Evolutionary conservation across 1,140 invertebrate species (phyloP).

Genomic region (Platorchestia sp.): DNA sequence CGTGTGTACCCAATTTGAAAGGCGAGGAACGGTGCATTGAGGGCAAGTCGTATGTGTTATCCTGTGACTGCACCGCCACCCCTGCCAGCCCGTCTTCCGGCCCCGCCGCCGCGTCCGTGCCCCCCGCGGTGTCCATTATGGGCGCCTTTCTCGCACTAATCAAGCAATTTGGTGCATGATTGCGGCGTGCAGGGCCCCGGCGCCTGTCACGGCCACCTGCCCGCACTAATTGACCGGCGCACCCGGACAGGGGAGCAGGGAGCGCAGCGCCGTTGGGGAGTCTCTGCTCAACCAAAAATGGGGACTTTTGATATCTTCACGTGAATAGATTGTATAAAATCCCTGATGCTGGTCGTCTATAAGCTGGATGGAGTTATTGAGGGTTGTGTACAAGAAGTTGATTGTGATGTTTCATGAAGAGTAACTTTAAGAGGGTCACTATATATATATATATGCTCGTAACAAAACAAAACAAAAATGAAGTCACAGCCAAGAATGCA

Average conservation of each 20-base stretch:
- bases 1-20: background rate
- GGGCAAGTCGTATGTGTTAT: background rate
- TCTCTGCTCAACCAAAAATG: background rate
- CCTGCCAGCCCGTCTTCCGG: background rate
- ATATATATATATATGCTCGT: no score
- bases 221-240: constrained; percentile 13
- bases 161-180: constrained; percentile 54
- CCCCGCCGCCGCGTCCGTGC: background rate
- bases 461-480: background rate
- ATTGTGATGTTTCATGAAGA: background rate
- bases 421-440: no score
- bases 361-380: background rate
- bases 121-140: constrained; percentile 43
- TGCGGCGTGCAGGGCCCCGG: background rate
- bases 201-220: constrained; percentile 42
- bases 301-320: background rate
- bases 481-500: background rate
- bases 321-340: no score
- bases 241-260: background rate
- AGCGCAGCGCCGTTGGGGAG: background rate
- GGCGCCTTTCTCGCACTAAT: constrained; percentile 53
- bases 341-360: background rate
- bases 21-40: background rate
- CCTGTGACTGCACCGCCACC: background rate
- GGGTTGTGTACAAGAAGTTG: background rate